phyloP scores from a whole-genome alignment of 2,888 invertebrate species.

The Apoda limacodes region DNA sequence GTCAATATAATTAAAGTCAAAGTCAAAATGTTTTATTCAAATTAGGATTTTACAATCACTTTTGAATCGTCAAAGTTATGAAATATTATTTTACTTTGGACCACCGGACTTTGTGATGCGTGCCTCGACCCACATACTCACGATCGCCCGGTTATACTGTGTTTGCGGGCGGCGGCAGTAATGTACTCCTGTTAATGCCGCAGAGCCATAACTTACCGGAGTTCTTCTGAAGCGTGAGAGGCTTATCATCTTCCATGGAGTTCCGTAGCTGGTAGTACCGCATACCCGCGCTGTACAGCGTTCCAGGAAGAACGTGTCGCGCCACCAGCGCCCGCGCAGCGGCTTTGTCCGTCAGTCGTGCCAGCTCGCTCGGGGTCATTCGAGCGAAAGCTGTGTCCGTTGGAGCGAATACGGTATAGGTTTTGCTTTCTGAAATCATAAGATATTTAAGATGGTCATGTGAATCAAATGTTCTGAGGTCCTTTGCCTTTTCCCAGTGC shows the following conservation, averaged over 20 bases:
- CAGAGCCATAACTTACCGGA: constrained; percentile 72
- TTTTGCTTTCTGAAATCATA: constrained; percentile 81
- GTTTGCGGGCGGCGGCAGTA: too few relatives aligned
- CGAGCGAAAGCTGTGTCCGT: constrained; percentile 84
- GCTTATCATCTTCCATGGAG: constrained; percentile 79
- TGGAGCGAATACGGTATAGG: constrained; percentile 88
- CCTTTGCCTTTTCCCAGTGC: too few relatives aligned
- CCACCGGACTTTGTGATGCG: too few relatives aligned
- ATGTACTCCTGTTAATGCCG: not conserved
- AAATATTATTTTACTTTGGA: too few relatives aligned
- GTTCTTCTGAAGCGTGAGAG: constrained; percentile 84
- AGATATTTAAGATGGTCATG: too few relatives aligned
- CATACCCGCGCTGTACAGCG: constrained; percentile 88
- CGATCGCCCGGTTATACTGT: too few relatives aligned
- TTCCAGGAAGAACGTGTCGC: constrained; percentile 81
- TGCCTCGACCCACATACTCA: too few relatives aligned
- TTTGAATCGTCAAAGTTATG: too few relatives aligned
- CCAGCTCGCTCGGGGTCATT: constrained; percentile 71
- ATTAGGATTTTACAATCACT: too few relatives aligned
- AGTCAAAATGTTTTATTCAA: too few relatives aligned
- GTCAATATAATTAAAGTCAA: too few relatives aligned
- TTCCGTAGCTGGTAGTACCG: constrained; percentile 87
- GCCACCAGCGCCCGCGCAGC: constrained; percentile 80
- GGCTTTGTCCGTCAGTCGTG: constrained; percentile 71
- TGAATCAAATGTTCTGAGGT: too few relatives aligned